Conservation (phyloP, 2,113 vertebrate genomes). For the Drymodes brunneopygia region DNA sequence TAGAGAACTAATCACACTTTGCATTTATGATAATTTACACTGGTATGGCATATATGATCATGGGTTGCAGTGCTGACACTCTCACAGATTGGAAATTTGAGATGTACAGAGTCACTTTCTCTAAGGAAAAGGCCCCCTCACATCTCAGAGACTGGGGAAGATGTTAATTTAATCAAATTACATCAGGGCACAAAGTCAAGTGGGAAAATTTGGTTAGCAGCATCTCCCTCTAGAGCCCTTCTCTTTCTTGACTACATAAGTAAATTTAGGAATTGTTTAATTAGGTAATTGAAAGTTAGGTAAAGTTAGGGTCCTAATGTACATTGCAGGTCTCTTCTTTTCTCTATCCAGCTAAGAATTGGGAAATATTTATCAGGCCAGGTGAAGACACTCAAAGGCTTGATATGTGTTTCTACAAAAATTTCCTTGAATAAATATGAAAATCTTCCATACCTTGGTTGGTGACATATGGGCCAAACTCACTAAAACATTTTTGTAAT, state of each 20-base stretch:
- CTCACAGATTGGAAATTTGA: background rate
- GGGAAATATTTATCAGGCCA: background rate
- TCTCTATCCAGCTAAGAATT: background rate
- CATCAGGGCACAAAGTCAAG: background rate
- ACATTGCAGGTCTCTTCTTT: background rate
- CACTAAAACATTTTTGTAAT: background rate
- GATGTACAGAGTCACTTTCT: background rate
- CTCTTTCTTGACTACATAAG: background rate
- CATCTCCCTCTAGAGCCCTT: background rate
- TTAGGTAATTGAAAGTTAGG: background rate
- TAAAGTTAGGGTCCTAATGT: background rate
- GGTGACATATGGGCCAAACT: background rate
- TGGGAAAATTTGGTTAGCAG: background rate
- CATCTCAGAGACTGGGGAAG: background rate
- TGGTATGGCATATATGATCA: background rate
- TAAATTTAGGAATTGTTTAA: background rate
- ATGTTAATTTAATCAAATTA: background rate
- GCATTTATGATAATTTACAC: background rate
- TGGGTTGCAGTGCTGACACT: background rate
- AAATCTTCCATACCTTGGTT: fast-evolving
- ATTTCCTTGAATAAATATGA: background rate
- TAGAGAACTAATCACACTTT: background rate
- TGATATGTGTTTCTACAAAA: background rate
- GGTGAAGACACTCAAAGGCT: background rate
- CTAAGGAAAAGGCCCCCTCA: background rate